A percentile compares a stretch with the other conserved stretches of the same genome.
Evolutionary conservation across 2,888 invertebrate species (phyloP).

Genomic region (Drosophila recens): DNA sequence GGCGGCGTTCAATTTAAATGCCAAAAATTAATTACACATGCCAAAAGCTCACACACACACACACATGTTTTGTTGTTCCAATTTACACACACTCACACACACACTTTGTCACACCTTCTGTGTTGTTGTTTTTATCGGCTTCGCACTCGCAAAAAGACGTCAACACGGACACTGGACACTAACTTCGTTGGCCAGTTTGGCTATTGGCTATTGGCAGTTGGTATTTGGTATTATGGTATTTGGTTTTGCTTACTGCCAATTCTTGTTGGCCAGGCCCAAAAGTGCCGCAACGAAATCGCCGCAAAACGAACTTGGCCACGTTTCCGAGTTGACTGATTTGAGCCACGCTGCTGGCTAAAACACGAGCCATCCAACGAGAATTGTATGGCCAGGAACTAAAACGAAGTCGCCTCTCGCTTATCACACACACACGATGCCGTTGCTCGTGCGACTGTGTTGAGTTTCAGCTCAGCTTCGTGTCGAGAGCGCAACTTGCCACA

Average conservation of each 20-base stretch:
- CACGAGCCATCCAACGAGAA: constrained; percentile 49
- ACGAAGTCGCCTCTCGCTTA: constrained; percentile 44
- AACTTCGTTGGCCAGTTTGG: constrained; percentile 41
- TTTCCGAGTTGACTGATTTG: constrained; percentile 85
- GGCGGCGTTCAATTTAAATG: constrained; percentile 70
- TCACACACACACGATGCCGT: constrained; percentile 52
- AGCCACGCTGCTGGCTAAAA: constrained; percentile 56
- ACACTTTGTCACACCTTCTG: constrained; percentile 28
- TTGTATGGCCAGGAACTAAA: constrained; percentile 16
- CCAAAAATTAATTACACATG: constrained; percentile 75
- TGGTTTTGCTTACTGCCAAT: constrained; percentile 46
- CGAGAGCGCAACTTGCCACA: constrained; percentile 45
- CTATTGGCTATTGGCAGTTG: constrained; percentile 20
- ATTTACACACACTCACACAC: constrained; percentile 16
- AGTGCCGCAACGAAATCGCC: constrained; percentile 70
- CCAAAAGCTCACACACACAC: constrained; percentile 35
- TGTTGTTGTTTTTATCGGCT: constrained; percentile 39
- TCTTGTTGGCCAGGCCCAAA: constrained; percentile 55
- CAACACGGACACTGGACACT: constrained; percentile 28
- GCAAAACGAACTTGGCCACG: constrained; percentile 84
- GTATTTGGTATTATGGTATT: constrained; percentile 38
- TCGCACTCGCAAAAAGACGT: constrained; percentile 36
- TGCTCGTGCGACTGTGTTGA: constrained; percentile 44
- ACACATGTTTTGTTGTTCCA: constrained; percentile 23
- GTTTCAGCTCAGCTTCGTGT: constrained; percentile 27